Base-by-base conservation (phyloP, 2,888 invertebrate genomes). In the Aleiodes leptofemur region DNA sequence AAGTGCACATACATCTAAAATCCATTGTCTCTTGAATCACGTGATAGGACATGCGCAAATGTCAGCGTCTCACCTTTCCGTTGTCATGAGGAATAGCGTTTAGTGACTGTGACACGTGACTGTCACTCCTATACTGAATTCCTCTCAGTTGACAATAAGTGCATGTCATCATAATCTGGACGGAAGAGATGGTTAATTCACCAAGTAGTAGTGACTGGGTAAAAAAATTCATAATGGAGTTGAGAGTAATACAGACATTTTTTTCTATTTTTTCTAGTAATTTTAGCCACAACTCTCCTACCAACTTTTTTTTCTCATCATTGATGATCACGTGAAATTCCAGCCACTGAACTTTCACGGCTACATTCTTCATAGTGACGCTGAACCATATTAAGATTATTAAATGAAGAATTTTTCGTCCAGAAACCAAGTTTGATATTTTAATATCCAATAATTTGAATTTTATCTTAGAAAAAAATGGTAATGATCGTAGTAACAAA, bases 11-110 rank as follows among this genome's bases (percentile, higher is more conserved):
- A 74, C 29, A 74, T 57, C 53, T 13, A 55, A 53, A 56, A 53
- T 50, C 75, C 51, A 75, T 72, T 75, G 71, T 75, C 68, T 75
- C 34, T 51, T 16, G 29, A 29, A 13, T 14, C n/a, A 23, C 61
- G 8, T n/a, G 11, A n/a, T 38, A 23, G 16, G 43, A 66, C 11
- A 75, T 48, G 71, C 48, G 55, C 69, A 76, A 76, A 78, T 74
- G 74, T 76, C 78, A 74, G 59, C 69, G 74, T 53, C 69, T 74
- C 78, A 77, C 74, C 78, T 77, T 78, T 76, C 31, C 69, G 31
- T 11, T 70, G 34, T 57, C 11, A 31, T 53, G 31, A 31, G 34
- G 34, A 43, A 38, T 11, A 16, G 16, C 38, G 29, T 66, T 68
- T 59, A 72, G 66, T 74, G 55, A 70, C 68, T 66, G 23, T 56